Conservation (phyloP, 2,113 vertebrate species). For the Hippolais icterina region DNA sequence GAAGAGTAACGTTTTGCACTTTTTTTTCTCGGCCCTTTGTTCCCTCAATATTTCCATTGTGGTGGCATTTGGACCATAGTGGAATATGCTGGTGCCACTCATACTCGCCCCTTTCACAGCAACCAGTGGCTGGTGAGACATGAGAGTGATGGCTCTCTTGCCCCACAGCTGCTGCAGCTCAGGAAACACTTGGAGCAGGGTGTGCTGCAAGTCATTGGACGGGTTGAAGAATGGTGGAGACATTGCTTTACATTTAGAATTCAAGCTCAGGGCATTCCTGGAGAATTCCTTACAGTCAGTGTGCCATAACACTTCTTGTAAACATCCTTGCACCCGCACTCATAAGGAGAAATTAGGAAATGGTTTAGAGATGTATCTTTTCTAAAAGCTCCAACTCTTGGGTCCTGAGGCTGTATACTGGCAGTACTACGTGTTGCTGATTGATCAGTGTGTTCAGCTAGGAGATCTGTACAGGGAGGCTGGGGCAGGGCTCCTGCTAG, state of each 20-base stretch:
- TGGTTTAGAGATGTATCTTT: neutral
- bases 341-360: neutral
- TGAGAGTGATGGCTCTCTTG: neutral
- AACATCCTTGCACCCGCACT: neutral
- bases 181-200: neutral
- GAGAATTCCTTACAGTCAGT: neutral
- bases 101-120: neutral
- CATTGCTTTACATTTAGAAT: neutral
- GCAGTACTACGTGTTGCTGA: fast-evolving
- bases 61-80: neutral
- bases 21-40: neutral
- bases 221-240: neutral
- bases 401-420: neutral
- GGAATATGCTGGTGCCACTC: neutral
- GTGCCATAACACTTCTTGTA: neutral
- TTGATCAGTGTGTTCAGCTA: neutral
- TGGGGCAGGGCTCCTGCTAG: neutral
- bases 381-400: neutral
- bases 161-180: neutral
- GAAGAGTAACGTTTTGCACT: neutral
- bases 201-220: neutral
- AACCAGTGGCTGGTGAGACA: neutral
- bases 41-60: neutral
- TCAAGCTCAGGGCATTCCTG: neutral
- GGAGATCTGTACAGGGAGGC: neutral